Evolutionary conservation across 2,113 vertebrate species (phyloP).

Genomic region (Mungos mungo): DNA sequence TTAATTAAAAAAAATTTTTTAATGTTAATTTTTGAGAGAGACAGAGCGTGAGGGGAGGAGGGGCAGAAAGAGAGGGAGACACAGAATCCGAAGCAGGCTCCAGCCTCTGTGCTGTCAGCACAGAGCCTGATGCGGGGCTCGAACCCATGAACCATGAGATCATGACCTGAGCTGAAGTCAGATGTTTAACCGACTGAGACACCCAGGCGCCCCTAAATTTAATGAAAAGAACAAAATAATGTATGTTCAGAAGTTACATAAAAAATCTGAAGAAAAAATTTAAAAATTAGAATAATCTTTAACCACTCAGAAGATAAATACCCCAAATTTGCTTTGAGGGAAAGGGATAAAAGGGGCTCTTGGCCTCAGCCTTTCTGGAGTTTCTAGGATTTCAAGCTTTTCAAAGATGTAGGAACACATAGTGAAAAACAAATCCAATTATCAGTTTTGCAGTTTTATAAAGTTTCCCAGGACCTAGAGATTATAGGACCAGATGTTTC

Average conservation of each 20-base stretch:
- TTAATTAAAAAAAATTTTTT: too few relatives aligned
- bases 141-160: too few relatives aligned
- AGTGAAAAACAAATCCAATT: not conserved
- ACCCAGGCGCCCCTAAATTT: not conserved
- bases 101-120: too few relatives aligned
- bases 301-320: not conserved
- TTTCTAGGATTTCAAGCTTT: slow-evolving; percentile 11
- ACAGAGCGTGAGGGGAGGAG: too few relatives aligned
- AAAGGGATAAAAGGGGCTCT: not conserved
- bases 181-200: too few relatives aligned
- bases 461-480: not conserved
- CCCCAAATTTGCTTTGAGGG: not conserved
- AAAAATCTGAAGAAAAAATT: not conserved
- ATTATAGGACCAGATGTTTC: not conserved
- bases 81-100: too few relatives aligned
- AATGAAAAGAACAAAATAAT: not conserved
- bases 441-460: not conserved
- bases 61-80: too few relatives aligned
- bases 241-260: not conserved
- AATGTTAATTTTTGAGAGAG: too few relatives aligned
- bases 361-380: not conserved
- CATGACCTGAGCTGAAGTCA: too few relatives aligned
- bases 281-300: not conserved
- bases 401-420: not conserved
- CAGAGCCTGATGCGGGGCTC: too few relatives aligned